Base-by-base conservation (phyloP, 1,140 invertebrate species). In the Pantala flavescens region DNA sequence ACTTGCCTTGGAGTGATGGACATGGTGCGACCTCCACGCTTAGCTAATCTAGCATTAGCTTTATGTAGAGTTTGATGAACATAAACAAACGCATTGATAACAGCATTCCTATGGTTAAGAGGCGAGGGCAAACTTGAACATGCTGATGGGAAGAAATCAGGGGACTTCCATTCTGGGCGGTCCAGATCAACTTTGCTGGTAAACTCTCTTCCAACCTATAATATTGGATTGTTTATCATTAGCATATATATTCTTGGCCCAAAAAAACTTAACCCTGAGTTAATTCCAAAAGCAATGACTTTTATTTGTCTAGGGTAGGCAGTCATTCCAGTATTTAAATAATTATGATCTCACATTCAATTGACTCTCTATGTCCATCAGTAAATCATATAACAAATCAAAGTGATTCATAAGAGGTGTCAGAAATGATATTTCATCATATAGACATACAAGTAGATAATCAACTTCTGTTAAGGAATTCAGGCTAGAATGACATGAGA, bases 41-140 rank as follows among this genome's bases (percentile, higher is more conserved):
- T 98, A 0, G 90, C 89, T 12, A 98, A 84, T 71, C 95, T 84
- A 12, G 88, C 87, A 81, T 99, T 99, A 43, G 97, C 95, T 81
- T 95, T 92, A 81, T 98, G 95, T 49, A 99, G 85, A 0, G 97
- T 98, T 84, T 98, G 94, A 83, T 99, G 98, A 7, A 99, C 96
- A 81, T 98, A 98, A 14, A 99, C 97, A 82, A 95, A 98, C 0
- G 96, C 94, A 84, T 99, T 99, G 76, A 99, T 94, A 14, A 99
- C 95, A 24, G 96, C 96, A 80, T 98, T 93, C 70, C 97, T 74
- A 82, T 98, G 94, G 10, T 86, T 87, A 0, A 94, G 92, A 71
- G 89, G 87, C 11, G 89, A 83, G 0, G 92, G 86, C 23, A 98
- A 87, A 71, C 90, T 84, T 9, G 90, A 89, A 80, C 93, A 96